phyloP scores from a whole-genome alignment of 2,888 invertebrate species.

The Lysandra bellargus region DNA sequence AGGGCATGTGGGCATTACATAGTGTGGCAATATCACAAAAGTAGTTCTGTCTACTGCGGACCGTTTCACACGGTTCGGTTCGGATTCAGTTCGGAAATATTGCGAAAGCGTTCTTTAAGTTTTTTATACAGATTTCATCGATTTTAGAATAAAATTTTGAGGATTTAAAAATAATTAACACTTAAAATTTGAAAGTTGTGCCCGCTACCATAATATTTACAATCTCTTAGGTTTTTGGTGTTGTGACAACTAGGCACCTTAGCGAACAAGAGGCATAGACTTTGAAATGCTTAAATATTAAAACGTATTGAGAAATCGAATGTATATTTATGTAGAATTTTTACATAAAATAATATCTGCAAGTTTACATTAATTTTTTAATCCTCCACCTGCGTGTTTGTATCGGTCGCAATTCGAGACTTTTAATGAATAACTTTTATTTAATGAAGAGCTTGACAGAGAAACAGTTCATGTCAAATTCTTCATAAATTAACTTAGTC shows the following conservation, averaged over 20 bases:
- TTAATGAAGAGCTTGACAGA: too few species aligned
- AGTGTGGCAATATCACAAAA: too few species aligned
- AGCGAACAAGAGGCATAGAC: conserved; percentile 21
- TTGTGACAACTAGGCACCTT: conserved; percentile 36
- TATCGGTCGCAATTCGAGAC: background rate
- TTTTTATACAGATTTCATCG: background rate
- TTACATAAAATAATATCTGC: background rate
- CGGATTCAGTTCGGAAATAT: background rate
- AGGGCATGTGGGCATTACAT: too few species aligned
- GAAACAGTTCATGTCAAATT: too few species aligned
- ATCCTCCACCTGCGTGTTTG: background rate
- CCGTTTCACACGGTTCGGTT: too few species aligned
- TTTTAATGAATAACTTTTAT: too few species aligned
- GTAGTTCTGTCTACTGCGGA: too few species aligned
- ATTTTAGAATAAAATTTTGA: conserved; percentile 10
- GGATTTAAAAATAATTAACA: conserved; percentile 31
- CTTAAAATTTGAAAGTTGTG: conserved; percentile 42
- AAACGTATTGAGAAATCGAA: conserved; percentile 31
- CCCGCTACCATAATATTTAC: conserved; percentile 44
- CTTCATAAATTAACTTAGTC: too few species aligned
- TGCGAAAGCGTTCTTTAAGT: background rate
- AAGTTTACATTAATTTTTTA: too few species aligned
- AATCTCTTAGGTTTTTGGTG: conserved; percentile 36
- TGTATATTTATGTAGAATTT: conserved; percentile 15
- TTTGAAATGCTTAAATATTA: conserved; percentile 18